Percentiles rank a stretch among this genome's conserved stretches.
phyloP scores from a whole-genome alignment of 2,797 vertebrate species.

The Myioborus melanocephalus region DNA sequence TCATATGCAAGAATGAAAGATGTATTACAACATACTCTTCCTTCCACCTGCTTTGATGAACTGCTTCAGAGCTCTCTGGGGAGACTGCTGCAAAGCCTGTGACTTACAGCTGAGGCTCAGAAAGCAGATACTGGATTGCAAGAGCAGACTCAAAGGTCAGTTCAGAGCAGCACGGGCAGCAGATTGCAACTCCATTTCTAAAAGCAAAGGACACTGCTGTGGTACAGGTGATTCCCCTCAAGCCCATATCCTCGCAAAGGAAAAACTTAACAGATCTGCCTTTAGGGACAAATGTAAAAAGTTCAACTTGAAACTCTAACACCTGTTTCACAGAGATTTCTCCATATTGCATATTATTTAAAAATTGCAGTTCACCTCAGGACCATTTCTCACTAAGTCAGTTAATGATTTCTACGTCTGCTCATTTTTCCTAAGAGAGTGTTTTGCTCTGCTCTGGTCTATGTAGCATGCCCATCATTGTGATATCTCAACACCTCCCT shows the following conservation, averaged over 20 bases:
- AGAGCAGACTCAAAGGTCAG: conserved; percentile 56
- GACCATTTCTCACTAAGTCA: conserved; percentile 14
- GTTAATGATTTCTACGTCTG: background rate
- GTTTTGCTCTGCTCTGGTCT: conserved; percentile 33
- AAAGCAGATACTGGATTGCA: conserved; percentile 44
- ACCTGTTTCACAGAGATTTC: conserved; percentile 63
- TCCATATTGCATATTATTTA: conserved; percentile 55
- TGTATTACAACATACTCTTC: conserved; percentile 6
- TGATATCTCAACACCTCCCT: conserved; percentile 30
- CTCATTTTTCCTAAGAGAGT: background rate
- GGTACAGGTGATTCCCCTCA: conserved; percentile 71
- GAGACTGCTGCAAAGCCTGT: conserved; percentile 39
- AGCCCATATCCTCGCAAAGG: conserved; percentile 49
- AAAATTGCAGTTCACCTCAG: conserved; percentile 35
- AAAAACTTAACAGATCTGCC: conserved; percentile 59
- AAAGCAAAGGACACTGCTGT: conserved; percentile 27
- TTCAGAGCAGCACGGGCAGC: background rate
- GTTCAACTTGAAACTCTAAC: conserved; percentile 64
- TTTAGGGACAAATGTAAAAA: conserved; percentile 60
- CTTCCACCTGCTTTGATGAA: conserved; percentile 49
- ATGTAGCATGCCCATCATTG: background rate
- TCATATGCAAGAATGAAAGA: conserved; percentile 32
- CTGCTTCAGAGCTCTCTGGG: conserved; percentile 46
- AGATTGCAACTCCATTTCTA: conserved; percentile 43
- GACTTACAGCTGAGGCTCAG: conserved; percentile 37